phyloP scores from a whole-genome alignment of 2,888 invertebrate species.

The Colostygia pectinataria region DNA sequence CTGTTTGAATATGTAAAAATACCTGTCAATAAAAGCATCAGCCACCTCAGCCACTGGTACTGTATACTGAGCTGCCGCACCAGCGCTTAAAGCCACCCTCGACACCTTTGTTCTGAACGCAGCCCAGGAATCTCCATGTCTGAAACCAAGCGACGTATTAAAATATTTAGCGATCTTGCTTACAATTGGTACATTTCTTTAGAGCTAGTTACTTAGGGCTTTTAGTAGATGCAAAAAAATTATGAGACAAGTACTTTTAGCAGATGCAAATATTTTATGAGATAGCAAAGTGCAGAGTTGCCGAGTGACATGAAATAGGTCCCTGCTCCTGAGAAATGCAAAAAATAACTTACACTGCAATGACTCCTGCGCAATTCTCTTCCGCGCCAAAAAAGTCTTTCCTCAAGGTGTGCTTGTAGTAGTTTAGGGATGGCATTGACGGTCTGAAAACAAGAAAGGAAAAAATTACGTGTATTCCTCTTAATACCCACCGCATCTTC shows the following conservation, averaged over 20 bases:
- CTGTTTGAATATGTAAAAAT: constrained; percentile 10
- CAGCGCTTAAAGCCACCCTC: constrained; percentile 88
- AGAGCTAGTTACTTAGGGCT: too few species aligned
- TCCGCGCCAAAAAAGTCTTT: constrained; percentile 87
- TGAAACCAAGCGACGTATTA: constrained; percentile 65
- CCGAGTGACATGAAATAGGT: too few species aligned
- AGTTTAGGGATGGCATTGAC: constrained; percentile 89
- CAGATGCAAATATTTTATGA: too few species aligned
- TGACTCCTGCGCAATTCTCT: constrained; percentile 85
- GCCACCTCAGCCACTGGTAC: constrained; percentile 87
- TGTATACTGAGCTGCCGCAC: constrained; percentile 88
- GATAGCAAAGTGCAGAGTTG: too few species aligned
- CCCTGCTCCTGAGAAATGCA: too few species aligned
- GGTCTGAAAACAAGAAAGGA: constrained; percentile 73
- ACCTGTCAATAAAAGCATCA: constrained; percentile 87
- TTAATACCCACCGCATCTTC: too few species aligned
- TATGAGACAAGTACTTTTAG: too few species aligned
- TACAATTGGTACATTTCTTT: too few species aligned
- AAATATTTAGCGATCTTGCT: too few species aligned
- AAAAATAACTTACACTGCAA: constrained; percentile 85
- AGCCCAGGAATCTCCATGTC: constrained; percentile 93
- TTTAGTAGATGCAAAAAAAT: too few species aligned
- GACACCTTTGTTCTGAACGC: constrained; percentile 90
- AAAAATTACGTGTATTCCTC: too few species aligned
- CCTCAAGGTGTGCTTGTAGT: constrained; percentile 87